Evolutionary conservation across 2,888 invertebrate genomes (phyloP), one percentile per base, ranked within the genome.

Genomic region (Mythimna impura): DNA sequence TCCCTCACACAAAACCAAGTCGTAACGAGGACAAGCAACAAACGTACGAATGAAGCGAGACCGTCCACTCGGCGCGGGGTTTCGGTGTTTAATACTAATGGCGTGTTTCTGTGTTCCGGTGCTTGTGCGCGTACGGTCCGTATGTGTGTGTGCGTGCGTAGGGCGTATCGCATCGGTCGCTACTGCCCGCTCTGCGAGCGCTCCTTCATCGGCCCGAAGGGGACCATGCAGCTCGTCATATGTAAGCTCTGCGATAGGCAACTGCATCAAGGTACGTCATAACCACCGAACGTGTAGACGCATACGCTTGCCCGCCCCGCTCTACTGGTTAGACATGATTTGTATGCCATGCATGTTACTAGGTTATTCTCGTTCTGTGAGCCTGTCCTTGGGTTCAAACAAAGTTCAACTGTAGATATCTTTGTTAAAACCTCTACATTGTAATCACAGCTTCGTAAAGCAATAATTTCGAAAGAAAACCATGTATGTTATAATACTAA

Each of bases 101-200:
- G 94, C 95, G 96, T 96, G 95, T 96, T 95, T 96, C 94, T 96
- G 93, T 95, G 96, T 96, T 96, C 95, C 95, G 95, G 95, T 93
- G 94, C 91, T 95, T 94, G 92, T 91, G 93, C 93, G 94, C 91
- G 93, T 93, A 89, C 93, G 94, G 92, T 92, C 90, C 92, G 94
- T 94, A 92, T 91, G 92, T 92, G 94, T 95, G 95, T 94, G 94
- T 94, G 93, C 92, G 94, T 83, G 78, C 86, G 89, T 95, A 97
- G 97, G 96, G 97, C 97, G 92, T 97, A 97, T 96, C 97, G 97
- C 95, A 97, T 97, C 96, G 97, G 97, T 94, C 97, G 97, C 94
- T 97, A 97, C 97, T 97, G 97, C 95, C 97, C 97, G 91, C 96
- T 97, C 93, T 97, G 97, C 96, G 97, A 97, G 91, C 97, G 97